Evolutionary conservation across 2,888 invertebrate genomes (phyloP), one percentile per base, ranked within the genome.

Genomic region (Andrena praecox): DNA sequence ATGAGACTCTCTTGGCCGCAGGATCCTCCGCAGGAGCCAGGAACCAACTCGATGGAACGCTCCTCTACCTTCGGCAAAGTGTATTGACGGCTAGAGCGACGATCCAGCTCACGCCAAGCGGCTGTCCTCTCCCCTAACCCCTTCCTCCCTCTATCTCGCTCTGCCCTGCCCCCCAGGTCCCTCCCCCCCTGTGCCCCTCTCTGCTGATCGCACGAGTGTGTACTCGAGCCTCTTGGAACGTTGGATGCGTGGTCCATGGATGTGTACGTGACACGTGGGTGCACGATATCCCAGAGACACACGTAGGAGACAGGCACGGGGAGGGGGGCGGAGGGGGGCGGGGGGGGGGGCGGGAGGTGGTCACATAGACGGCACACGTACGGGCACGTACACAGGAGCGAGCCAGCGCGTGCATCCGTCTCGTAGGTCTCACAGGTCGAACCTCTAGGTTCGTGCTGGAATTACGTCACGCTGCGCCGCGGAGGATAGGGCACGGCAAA

Each of bases 51-150:
- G 91, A 85, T 85, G 87, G 88, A 90, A 89, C 89, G 84, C 79
- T 87, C 88, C 89, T 91, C 90, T 90, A 85, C 90, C 85, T 74
- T 88, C 85, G 84, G 89, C 88, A 90, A 91, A 91, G 89, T 90
- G 87, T 92, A 91, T 92, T 90, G 91, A 91, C 89, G 89, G 89
- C 82, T 82, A 79, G 82, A 89, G 84, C 87, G 88, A 88, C 85
- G 86, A 82, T 84, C 83, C 83, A 78, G 82, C 83, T 84, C 82
- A 71, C 78, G 78, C 82, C 71, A 75, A 82, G 74, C 83, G 82
- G 67, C 78, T 71, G 74, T 77, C 73, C 64, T 70, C 69, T 80
- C 68, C 76, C 78, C 20, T 54, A 54, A 54, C 54, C 62, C 70
- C 70, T 62, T 71, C 50, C 24, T 29, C 35, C 50, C n/a, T 8